Evolutionary conservation across 2,113 vertebrate species (phyloP), one percentile per base, ranked within the genome.

Genomic region (Pygoscelis adeliae): DNA sequence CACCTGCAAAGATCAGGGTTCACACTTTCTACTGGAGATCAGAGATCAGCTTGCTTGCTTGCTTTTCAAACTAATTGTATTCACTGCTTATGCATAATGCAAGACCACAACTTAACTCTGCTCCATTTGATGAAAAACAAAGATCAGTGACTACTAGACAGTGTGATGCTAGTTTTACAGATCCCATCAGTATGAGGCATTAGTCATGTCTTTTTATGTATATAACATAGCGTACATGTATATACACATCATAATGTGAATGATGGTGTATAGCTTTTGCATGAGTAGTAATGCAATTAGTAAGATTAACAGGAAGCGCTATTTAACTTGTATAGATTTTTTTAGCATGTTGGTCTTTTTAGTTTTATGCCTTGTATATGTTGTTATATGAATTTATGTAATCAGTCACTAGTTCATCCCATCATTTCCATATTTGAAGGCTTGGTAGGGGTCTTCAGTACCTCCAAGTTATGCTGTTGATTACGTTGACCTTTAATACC

Each of bases 31-130:
- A 34, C 55, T 63, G 50, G 72, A 92, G 79, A 97, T 92, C 83
- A 83, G 84, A 96, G 65, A 93, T 70, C 6, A 4, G 46, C 69
- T 81, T 93, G 32, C 89, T 96, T 94, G 46, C 69, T 81, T 93
- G 32, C 89, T 96, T 94, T 92, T 70, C 63, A 89, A 53, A 70
- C 63, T 97, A 66, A 94, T 83, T 92, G 79, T 90, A 59, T 62
- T 90, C 90, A 26, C 50, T 89, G 4, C 76, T 96, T 90, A 90
- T 90, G 83, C 71, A 92, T 96, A 92, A 94, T 94, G 79, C 85
- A 95, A 88, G 76, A 78, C 71, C 76, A 83, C 85, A 94, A 70
- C 58, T 87, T 87, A 56, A 69, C 46, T 79, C 36, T 84, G 79
- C 16, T 86, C n/a, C 47, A 4, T 80, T 73, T 89, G 95, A 93